Conservation (phyloP, 1,140 invertebrate genomes). For the Drosophila pachea region DNA sequence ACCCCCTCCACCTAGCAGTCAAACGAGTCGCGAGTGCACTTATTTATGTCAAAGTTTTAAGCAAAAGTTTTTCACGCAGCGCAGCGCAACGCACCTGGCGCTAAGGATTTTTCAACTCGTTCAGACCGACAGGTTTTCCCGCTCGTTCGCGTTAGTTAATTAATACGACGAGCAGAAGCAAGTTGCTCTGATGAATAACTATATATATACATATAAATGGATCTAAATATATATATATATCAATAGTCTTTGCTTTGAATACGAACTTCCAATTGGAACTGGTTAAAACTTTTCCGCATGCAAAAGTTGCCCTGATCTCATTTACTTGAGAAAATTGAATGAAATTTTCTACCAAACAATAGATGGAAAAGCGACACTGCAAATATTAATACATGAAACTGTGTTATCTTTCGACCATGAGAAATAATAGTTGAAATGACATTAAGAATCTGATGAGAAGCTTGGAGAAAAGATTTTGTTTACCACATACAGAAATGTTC, state of each 20-base stretch:
- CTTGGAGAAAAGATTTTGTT: neutral
- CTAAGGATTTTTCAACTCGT: constrained; percentile 30
- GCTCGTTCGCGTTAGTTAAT: constrained; percentile 47
- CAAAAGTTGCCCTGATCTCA: neutral
- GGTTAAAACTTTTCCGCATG: constrained; percentile 42
- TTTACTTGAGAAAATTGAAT: neutral
- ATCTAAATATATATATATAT: constrained; percentile 9
- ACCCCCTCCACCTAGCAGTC: too few relatives aligned
- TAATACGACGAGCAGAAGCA: constrained; percentile 42
- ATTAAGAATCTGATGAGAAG: too few relatives aligned
- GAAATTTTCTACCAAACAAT: neutral
- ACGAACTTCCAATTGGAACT: constrained; percentile 45
- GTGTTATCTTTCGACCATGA: too few relatives aligned
- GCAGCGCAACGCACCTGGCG: constrained; percentile 39
- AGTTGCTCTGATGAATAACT: neutral
- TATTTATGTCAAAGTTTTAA: constrained; percentile 52
- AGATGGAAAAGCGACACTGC: neutral
- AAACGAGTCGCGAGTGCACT: constrained; percentile 38
- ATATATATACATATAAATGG: neutral
- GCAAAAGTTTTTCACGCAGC: constrained; percentile 48
- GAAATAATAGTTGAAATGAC: too few relatives aligned
- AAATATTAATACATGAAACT: too few relatives aligned
- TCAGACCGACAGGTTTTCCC: constrained; percentile 37
- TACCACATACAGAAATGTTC: neutral
- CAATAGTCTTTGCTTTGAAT: constrained; percentile 7